Percentiles rank a stretch among this genome's conserved stretches.
phyloP scores from a whole-genome alignment of 2,113 vertebrate species.

The Engystomops pustulosus region DNA sequence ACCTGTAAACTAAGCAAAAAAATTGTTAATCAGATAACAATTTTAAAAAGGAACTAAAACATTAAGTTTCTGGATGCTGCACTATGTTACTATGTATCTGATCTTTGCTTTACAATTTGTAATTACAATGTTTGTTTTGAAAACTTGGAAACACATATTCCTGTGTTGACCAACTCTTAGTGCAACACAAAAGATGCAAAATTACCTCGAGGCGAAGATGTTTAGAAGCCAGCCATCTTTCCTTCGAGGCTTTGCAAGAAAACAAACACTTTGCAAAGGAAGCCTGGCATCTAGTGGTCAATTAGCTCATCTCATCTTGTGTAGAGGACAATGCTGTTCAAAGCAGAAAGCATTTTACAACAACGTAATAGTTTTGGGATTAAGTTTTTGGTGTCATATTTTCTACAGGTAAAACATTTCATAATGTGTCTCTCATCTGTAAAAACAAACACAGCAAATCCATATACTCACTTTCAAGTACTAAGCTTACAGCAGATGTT shows the following conservation, averaged over 20 bases:
- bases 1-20: not conserved
- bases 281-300: slow-evolving; percentile 86
- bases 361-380: too few relatives aligned
- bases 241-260: not conserved
- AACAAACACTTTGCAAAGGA: slow-evolving; percentile 68
- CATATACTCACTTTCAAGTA: too few relatives aligned
- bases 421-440: too few relatives aligned
- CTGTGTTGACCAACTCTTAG: not conserved
- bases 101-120: not conserved
- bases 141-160: not conserved
- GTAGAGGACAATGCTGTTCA: too few relatives aligned
- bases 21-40: not conserved
- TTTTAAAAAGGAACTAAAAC: too few relatives aligned
- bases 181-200: not conserved
- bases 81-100: too few relatives aligned
- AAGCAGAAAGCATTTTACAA: too few relatives aligned
- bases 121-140: not conserved
- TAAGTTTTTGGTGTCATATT: too few relatives aligned
- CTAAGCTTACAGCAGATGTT: too few relatives aligned
- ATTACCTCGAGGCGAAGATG: not conserved
- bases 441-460: too few relatives aligned
- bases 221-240: not conserved
- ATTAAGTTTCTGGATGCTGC: too few relatives aligned
- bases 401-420: too few relatives aligned
- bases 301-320: slow-evolving; percentile 61